Evolutionary conservation across 2,888 invertebrate species (phyloP).

Genomic region (Capitulum mitella): DNA sequence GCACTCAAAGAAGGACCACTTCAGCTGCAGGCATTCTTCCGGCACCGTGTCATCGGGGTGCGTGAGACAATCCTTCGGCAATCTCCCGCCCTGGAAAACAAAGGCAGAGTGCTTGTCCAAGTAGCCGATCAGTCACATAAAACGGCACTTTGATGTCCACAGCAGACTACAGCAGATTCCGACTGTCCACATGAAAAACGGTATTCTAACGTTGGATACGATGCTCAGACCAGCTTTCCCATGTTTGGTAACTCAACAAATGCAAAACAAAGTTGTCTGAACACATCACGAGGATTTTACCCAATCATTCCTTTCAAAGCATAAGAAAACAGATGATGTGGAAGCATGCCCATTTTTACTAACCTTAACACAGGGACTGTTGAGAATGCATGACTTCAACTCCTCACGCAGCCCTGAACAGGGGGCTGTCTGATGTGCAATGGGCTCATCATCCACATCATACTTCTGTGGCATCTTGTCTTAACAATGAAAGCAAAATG

Average conservation of each 20-base stretch:
- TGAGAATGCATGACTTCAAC: background rate
- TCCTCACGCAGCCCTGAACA: background rate
- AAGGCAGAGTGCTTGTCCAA: no score
- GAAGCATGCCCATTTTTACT: background rate
- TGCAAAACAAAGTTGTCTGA: no score
- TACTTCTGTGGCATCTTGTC: background rate
- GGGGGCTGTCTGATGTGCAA: background rate
- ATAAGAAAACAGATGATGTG: no score
- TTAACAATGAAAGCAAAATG: background rate
- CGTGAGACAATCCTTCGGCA: background rate
- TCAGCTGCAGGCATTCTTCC: background rate
- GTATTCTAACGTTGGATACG: no score
- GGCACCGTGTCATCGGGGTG: background rate
- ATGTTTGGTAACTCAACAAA: no score
- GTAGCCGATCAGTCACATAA: no score
- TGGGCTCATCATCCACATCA: background rate
- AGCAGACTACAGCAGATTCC: no score
- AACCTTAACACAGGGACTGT: background rate
- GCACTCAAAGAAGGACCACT: slow-evolving; percentile 9
- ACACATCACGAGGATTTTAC: no score
- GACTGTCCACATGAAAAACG: no score
- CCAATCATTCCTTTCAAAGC: no score
- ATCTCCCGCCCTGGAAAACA: background rate
- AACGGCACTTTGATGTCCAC: no score
- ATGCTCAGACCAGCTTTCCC: no score